Base-by-base conservation (phyloP, 2,888 invertebrate genomes). In the Diachrysia chrysitis region DNA sequence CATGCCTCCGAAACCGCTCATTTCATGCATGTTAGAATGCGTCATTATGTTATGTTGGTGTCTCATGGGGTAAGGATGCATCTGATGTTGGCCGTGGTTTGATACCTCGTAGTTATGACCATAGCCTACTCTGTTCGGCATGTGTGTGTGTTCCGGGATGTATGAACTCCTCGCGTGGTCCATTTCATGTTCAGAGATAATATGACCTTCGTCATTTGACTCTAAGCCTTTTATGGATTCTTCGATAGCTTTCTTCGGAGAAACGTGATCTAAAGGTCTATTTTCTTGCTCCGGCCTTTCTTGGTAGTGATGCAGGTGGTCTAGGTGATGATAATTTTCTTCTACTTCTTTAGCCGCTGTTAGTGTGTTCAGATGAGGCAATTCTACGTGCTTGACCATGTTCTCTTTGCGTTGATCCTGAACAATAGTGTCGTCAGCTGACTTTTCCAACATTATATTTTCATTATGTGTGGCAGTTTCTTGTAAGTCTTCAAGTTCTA, bases 11-110 rank as follows among this genome's bases (percentile, higher is more conserved):
- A 86, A 75, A 61, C 90, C 51, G 32, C 12, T 59, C 62, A 85
- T 75, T 23, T 90, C 87, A 42, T 87, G 81, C 42, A 87, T 76
- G 60, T 90, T 89, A 21, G 84, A 83, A 58, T 89, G 87, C 10
- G 81, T 68, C 74, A 73, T 77, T 23, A 64, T 46, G 74, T 81
- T 68, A 66, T 76, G 78, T 37, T 74, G 71, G 58, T 59, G 35
- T 48, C 61, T 71, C 12, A 53, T 25, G 29, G 82, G 70, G 17
- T 68, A 42, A 42, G 42, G 65, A 25, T 73, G 66, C 19, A 37
- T 10, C 35, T 81, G 74, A 37, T 42, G 54, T 25, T 69, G 69
- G 16, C n/a, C 14, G 9, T 73, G 76, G 9, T 53, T 65, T 9
- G 61, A 53, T 17, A 59, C 23, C 7, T 79, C 75, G 51, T 63